Evolutionary conservation across 2,888 invertebrate species (phyloP), one percentile per base, ranked within the genome.

Genomic region (Bugula neritina): DNA sequence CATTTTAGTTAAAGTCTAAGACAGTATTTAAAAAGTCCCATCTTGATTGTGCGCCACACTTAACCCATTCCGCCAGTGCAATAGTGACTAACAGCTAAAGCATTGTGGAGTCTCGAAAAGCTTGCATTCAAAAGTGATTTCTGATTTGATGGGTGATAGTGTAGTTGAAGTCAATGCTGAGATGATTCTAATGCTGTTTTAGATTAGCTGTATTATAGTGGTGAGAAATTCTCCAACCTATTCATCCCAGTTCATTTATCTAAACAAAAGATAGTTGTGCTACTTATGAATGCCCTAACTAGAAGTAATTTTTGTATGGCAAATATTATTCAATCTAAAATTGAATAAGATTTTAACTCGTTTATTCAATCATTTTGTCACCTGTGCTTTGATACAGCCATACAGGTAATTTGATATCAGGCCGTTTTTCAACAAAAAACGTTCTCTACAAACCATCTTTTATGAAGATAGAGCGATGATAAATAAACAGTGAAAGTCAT

Each of bases 301-400:
- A 21, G 5, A 31, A 13, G 17, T 63, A 31, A 63, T 63, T 63
- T 63, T 63, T 63, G 34, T 27, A 25, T 31, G 10, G 31, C 27
- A 63, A 57, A 25, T 63, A 63, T 63, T 63, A 63, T 63, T 63
- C 63, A 63, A 63, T 63, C 63, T 63, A 63, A 31, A 55, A 63
- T 63, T 63, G 63, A 63, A 63, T 63, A 63, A 63, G 63, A 63
- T 63, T 63, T 63, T 63, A 63, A 63, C 63, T 63, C 31, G 31
- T 34, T 63, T 31, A 55, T 55, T 63, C 63, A 63, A 63, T 63
- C 31, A 63, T 63, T 63, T 63, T 63, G 63, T 34, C 63, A 63
- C 63, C 63, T 63, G 63, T 63, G 63, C 63, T 13, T 63, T 31
- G 63, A 63, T 31, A 31, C 27, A 31, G 63, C 31, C 31, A 31